Evolutionary conservation across 2,113 vertebrate species (phyloP).

Genomic region (Elephas maximus): DNA sequence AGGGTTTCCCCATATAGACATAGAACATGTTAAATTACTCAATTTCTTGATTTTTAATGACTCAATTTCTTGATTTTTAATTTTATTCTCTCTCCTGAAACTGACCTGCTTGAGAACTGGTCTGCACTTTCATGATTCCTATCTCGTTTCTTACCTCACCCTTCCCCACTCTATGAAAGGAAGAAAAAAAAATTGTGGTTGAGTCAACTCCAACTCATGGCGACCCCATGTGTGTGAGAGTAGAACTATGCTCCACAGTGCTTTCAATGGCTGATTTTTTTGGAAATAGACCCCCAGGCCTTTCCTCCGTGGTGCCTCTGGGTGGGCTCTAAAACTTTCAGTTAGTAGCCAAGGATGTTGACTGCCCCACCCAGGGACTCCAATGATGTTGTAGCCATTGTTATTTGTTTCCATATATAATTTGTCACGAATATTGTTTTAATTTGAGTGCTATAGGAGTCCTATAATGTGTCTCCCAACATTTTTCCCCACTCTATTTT

Average conservation of each 20-base stretch:
- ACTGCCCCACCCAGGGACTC: too few relatives aligned
- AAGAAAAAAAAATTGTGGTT: neutral
- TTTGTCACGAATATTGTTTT: neutral
- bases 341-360: neutral
- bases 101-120: neutral
- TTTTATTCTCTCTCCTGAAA: neutral
- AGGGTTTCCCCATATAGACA: neutral
- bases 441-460: neutral
- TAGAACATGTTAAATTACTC: neutral
- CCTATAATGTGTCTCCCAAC: neutral
- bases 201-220: too few relatives aligned
- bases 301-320: too few relatives aligned
- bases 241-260: too few relatives aligned
- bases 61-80: neutral
- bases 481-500: neutral
- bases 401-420: neutral
- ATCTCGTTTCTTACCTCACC: neutral
- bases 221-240: too few relatives aligned
- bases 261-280: too few relatives aligned
- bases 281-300: too few relatives aligned
- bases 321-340: too few relatives aligned
- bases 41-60: neutral
- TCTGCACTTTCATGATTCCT: neutral
- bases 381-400: neutral
- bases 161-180: neutral